These are phyloP conservation scores for Larimichthys polyactis DNA, from an alignment of 2,113 vertebrate species.

Conservation along the genomic window DNA sequence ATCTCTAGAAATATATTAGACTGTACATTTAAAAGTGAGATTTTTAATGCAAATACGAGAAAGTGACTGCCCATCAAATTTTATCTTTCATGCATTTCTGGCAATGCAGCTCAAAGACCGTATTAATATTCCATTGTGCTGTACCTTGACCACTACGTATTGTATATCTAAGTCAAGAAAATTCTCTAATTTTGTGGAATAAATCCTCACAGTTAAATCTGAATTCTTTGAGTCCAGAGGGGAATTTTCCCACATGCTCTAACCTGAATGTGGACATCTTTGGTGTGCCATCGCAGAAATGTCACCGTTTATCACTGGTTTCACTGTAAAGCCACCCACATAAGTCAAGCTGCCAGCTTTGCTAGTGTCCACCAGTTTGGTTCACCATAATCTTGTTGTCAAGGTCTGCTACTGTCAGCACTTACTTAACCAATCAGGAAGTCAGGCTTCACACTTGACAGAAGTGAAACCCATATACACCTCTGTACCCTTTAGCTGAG, in stretches of 20 bases:
- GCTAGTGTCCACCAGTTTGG: slow-evolving; percentile 44
- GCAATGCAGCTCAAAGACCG: slow-evolving; percentile 24
- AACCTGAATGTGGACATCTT: slow-evolving; percentile 48
- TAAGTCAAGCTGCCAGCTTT: slow-evolving; percentile 45
- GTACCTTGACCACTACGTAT: not conserved
- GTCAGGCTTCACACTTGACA: slow-evolving; percentile 13
- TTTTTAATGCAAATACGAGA: slow-evolving; percentile 13
- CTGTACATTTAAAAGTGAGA: slow-evolving; percentile 9
- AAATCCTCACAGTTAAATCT: not conserved
- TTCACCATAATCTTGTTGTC: slow-evolving; percentile 59
- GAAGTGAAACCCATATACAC: slow-evolving; percentile 26
- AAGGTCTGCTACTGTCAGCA: slow-evolving; percentile 41
- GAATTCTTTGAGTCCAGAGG: not conserved
- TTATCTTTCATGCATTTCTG: slow-evolving; percentile 41
- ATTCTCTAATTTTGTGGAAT: not conserved
- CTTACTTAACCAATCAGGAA: slow-evolving; percentile 40
- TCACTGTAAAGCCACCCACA: slow-evolving; percentile 55
- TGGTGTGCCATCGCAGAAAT: slow-evolving; percentile 32
- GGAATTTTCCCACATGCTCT: slow-evolving; percentile 14
- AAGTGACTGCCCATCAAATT: slow-evolving; percentile 6
- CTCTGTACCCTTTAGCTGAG: slow-evolving; percentile 58
- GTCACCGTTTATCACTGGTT: slow-evolving; percentile 44
- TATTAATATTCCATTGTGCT: slow-evolving; percentile 15
- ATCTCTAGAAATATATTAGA: slow-evolving; percentile 40
- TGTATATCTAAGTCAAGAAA: not conserved